Evolutionary conservation across 2,113 vertebrate species (phyloP).

Genomic region (Embiotoca jacksoni): DNA sequence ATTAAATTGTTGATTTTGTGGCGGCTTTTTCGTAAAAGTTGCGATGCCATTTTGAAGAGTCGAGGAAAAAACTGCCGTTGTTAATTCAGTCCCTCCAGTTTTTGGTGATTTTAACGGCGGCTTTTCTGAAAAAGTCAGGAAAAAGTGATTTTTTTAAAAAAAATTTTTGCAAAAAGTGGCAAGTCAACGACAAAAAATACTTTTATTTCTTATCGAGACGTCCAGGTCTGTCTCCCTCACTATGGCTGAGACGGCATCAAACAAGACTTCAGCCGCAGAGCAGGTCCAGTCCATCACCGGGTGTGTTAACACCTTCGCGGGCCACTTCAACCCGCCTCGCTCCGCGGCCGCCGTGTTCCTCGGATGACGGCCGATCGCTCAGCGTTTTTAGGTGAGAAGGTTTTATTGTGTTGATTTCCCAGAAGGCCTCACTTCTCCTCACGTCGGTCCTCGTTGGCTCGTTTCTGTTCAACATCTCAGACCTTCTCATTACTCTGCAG

Average conservation of each 20-base stretch:
- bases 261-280: background rate
- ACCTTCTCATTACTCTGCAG: slow-evolving; percentile 45
- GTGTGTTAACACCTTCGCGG: slow-evolving; percentile 1
- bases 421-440: slow-evolving; percentile 34
- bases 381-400: slow-evolving; percentile 45
- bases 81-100: too few species aligned
- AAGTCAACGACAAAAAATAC: too few species aligned
- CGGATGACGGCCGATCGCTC: slow-evolving; percentile 35
- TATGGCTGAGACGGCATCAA: background rate
- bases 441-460: slow-evolving; percentile 6
- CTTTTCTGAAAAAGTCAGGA: too few species aligned
- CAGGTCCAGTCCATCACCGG: slow-evolving; percentile 7
- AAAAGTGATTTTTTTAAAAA: too few species aligned
- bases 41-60: too few species aligned
- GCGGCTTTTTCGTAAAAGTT: too few species aligned
- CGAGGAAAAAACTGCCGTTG: too few species aligned
- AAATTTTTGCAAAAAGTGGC: too few species aligned
- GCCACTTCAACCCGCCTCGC: slow-evolving; percentile 33
- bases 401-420: slow-evolving; percentile 66
- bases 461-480: slow-evolving; percentile 38
- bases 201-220: too few species aligned
- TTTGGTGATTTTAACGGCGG: too few species aligned
- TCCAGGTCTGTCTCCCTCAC: background rate
- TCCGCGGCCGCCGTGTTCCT: slow-evolving; percentile 40
- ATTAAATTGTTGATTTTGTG: too few species aligned